phyloP scores from a whole-genome alignment of 2,888 invertebrate species.

The Volucella zonaria region DNA sequence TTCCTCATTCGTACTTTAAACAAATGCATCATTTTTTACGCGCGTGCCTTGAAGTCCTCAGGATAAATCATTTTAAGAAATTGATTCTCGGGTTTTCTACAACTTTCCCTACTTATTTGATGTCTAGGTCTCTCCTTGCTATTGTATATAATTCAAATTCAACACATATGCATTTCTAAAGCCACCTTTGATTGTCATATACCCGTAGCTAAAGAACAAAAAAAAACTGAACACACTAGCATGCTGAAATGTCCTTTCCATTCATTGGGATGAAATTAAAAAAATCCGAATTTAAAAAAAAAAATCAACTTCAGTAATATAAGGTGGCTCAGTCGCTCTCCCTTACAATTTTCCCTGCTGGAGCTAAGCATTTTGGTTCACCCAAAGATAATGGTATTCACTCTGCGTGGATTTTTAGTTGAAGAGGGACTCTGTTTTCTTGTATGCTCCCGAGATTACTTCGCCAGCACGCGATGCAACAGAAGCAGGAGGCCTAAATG shows the following conservation, averaged over 20 bases:
- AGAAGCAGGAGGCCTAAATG: conserved; percentile 20
- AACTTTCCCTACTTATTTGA: conserved; percentile 54
- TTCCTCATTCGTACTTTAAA: not conserved
- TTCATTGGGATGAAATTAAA: conserved; percentile 32
- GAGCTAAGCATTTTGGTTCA: conserved; percentile 40
- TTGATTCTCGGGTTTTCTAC: conserved; percentile 28
- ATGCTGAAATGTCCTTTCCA: conserved; percentile 21
- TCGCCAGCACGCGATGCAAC: conserved; percentile 55
- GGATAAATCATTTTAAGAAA: conserved; percentile 54
- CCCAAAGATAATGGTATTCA: conserved; percentile 48
- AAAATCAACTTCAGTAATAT: conserved; percentile 6
- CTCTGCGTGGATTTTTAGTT: conserved; percentile 9
- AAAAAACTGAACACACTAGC: conserved; percentile 30
- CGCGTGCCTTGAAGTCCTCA: conserved; percentile 58
- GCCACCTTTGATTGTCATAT: conserved; percentile 67
- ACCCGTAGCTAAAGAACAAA: conserved; percentile 58
- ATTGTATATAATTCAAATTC: conserved; percentile 55
- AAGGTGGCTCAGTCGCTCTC: conserved; percentile 10
- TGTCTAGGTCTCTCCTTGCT: conserved; percentile 25
- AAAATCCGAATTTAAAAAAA: conserved; percentile 22
- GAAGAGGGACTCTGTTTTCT: conserved; percentile 27
- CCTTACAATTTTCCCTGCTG: conserved; percentile 39
- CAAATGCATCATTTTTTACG: conserved; percentile 50
- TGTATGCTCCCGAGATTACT: conserved; percentile 20
- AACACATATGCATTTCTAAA: conserved; percentile 41